Percentiles rank a stretch among this genome's conserved stretches.
These are phyloP conservation scores for Sebastes itinus DNA, from an alignment of 2,797 vertebrate species.

Conservation along the genomic window DNA sequence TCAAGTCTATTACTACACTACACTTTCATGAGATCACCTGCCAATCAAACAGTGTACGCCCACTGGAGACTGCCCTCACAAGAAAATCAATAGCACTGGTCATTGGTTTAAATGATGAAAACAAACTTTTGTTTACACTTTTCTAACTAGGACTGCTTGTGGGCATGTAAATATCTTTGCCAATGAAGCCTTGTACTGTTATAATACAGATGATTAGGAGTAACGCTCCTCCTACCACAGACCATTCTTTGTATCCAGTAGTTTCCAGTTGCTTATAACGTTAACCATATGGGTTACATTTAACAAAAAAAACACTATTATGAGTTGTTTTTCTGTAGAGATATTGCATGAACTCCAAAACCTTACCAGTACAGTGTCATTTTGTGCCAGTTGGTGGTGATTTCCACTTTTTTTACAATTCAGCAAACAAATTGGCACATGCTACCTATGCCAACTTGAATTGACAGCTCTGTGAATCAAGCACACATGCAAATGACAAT, in stretches of 20 bases:
- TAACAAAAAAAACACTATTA: neutral
- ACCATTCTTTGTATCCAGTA: neutral
- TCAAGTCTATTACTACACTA: constrained; percentile 1
- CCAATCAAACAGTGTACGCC: constrained; percentile 1
- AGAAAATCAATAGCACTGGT: neutral
- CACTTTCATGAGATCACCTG: constrained; percentile 16
- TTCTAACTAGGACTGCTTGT: neutral
- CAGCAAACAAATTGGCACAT: neutral
- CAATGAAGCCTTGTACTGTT: no score
- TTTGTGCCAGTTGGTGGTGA: neutral
- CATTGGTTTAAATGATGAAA: neutral
- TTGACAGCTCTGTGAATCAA: no score
- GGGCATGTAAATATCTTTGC: neutral
- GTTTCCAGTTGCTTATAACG: neutral
- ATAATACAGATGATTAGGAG: neutral
- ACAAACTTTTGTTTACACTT: neutral
- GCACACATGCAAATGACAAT: neutral
- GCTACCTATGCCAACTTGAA: no score
- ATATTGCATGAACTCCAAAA: neutral
- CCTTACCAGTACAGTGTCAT: neutral
- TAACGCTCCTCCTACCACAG: neutral
- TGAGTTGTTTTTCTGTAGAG: neutral
- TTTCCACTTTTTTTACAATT: neutral
- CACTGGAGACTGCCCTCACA: neutral
- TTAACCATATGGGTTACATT: neutral